Evolutionary conservation across 2,797 vertebrate species (phyloP).

Genomic region (Pelochelys cantorii): DNA sequence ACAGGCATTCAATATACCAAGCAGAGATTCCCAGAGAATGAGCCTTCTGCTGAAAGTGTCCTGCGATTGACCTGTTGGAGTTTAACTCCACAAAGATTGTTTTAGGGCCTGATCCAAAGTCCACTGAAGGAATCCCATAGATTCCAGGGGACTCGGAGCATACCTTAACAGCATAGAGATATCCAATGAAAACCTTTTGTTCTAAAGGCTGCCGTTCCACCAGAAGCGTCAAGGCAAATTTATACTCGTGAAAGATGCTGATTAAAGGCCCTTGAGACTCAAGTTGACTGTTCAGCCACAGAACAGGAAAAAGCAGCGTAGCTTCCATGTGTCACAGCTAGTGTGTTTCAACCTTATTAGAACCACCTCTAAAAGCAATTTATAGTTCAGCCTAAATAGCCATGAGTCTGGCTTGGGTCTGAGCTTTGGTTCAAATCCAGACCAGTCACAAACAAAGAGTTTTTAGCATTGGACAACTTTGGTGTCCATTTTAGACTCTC

Average conservation of each 20-base stretch:
- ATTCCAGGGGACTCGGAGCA: background rate
- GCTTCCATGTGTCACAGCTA: background rate
- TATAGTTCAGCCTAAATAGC: background rate
- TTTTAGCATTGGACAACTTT: background rate
- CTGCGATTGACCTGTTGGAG: background rate
- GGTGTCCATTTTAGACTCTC: too few relatives aligned
- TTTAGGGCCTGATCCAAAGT: background rate
- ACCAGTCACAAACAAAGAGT: background rate
- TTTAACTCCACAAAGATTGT: background rate
- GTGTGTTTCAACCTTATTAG: background rate
- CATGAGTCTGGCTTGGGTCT: background rate
- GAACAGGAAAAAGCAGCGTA: background rate
- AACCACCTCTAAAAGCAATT: background rate
- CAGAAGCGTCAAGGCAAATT: background rate
- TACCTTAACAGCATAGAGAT: background rate
- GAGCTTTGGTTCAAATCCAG: background rate
- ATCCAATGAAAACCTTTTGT: background rate
- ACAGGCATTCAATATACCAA: background rate
- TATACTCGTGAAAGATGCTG: background rate
- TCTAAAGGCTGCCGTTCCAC: background rate
- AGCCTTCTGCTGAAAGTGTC: background rate
- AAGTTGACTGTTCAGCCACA: background rate
- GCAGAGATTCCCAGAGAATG: background rate
- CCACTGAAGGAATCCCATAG: background rate
- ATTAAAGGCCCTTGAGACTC: background rate